Evolutionary conservation across 2,113 vertebrate genomes (phyloP), one percentile per base, ranked within the genome.

Genomic region (Clinocottus analis): DNA sequence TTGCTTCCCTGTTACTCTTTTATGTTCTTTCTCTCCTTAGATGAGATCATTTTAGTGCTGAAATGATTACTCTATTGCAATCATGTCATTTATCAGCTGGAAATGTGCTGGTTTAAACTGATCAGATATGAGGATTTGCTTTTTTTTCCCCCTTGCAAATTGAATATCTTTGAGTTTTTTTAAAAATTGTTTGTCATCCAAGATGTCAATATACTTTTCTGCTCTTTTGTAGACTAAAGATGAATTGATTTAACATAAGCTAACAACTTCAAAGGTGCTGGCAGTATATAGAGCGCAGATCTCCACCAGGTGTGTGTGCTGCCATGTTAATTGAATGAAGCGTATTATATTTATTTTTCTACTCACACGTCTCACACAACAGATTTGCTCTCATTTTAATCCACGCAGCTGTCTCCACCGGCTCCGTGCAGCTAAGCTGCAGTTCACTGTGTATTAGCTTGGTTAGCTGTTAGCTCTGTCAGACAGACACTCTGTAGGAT

Each of bases 21-120:
- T 37, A 17, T 67, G 49, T 27, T 61, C 7, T 14, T 47, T 29
- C 60, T 51, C 35, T 49, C 21, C 31, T 53, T 12, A 47, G 9
- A 82, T 29, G 71, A 25, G 51, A 45, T 21, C 0, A 29, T 69
- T 82, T 55, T 58, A 39, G n/a, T 6, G 60, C 72, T 58, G 41
- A 68, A 61, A 80, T 29, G 67, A 77, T 73, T 41, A 39, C 37
- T 70, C 59, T 35, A 1, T 51, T 37, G 23, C 43, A 67, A 51
- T 65, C 25, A 65, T 19, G 13, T 55, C 25, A 31, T 67, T 73
- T 39, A 74, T 67, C 43, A 23, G 31, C 21, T 27, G 14, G 43
- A 25, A 27, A 13, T 29, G 4, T 23, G 12, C 19, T 29, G 39
- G 16, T 27, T 41, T 43, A 11, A 39, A 27, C 17, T 19, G 29